Evolutionary conservation across 1,140 invertebrate species (phyloP), one percentile per base, ranked within the genome.

Genomic region (Antheraea mylitta): DNA sequence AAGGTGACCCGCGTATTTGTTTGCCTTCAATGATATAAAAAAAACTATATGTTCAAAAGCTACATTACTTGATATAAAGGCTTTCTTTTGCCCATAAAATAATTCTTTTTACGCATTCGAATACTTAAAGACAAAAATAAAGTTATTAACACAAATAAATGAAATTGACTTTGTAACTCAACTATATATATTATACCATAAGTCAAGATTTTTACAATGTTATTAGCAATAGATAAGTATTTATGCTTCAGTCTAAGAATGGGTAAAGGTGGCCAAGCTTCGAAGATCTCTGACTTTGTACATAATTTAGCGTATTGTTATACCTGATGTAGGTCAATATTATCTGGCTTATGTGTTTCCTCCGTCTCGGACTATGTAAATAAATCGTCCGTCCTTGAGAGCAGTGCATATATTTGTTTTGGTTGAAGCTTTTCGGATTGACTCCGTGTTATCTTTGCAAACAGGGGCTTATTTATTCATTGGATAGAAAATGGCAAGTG

Each of bases 321-420:
- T 7, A 53, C 9, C 11, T 53, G 16, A 13, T 13, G 16, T n/a
- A 53, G 45, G 11, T 16, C 45, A 53, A 16, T 53, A 13, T 53
- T 53, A 53, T 16, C 45, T 53, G 45, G 45, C 5, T 53, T 38
- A 38, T 18, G 59, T 62, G 64, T 71, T 64, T 67, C 53, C 30
- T 13, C 48, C 58, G 64, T 71, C 48, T 64, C 58, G 66, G 71
- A 36, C 67, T 74, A 75, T 73, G 58, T 71, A 79, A 81, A 85
- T 66, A 78, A 68, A 13, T n/a, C 45, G 45, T 30, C 67, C 72
- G 76, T 78, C 75, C 77, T 82, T 78, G 79, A 87, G 82, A 77
- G 80, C 75, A 80, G 64, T 61, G 71, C 71, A 87, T 71, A 85
- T 89, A 89, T 89, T 89, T 89, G 80, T 88, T 87, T 86, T 85